Evolutionary conservation across 2,888 invertebrate species (phyloP).

Genomic region (Linnaemya vulpina): DNA sequence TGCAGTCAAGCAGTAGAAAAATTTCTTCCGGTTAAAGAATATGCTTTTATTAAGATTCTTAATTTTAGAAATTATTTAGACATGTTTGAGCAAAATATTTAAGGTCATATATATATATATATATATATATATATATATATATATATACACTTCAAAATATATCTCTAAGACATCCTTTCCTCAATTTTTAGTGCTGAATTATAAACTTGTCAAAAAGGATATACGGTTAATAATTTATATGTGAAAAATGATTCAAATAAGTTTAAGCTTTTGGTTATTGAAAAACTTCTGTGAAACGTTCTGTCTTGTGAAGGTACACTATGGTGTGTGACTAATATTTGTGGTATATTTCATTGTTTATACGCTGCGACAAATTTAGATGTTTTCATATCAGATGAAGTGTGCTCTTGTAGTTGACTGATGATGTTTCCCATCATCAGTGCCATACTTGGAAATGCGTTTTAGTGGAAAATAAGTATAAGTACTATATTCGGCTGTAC

Average conservation of each 20-base stretch:
- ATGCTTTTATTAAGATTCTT: too few species aligned
- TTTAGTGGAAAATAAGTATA: too few species aligned
- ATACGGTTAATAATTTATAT: background rate
- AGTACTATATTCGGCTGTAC: too few species aligned
- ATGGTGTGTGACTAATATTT: constrained; percentile 30
- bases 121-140: too few species aligned
- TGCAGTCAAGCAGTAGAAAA: background rate
- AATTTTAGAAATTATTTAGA: background rate
- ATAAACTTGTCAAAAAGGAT: background rate
- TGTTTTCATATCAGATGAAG: too few species aligned
- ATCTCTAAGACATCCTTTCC: background rate
- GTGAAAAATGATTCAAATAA: background rate
- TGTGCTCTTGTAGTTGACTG: too few species aligned
- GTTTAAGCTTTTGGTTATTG: background rate
- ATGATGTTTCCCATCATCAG: too few species aligned
- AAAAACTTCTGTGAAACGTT: background rate
- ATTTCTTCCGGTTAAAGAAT: background rate
- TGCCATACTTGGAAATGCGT: too few species aligned
- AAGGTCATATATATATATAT: too few species aligned
- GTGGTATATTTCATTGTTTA: constrained; percentile 1
- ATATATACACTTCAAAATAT: background rate
- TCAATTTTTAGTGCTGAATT: background rate
- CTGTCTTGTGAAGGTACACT: background rate
- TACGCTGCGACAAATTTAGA: constrained; percentile 19
- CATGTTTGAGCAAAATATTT: background rate